These are phyloP conservation scores for Tetramorium alpestre DNA, from an alignment of 1,140 invertebrate species.

Conservation along the genomic window DNA sequence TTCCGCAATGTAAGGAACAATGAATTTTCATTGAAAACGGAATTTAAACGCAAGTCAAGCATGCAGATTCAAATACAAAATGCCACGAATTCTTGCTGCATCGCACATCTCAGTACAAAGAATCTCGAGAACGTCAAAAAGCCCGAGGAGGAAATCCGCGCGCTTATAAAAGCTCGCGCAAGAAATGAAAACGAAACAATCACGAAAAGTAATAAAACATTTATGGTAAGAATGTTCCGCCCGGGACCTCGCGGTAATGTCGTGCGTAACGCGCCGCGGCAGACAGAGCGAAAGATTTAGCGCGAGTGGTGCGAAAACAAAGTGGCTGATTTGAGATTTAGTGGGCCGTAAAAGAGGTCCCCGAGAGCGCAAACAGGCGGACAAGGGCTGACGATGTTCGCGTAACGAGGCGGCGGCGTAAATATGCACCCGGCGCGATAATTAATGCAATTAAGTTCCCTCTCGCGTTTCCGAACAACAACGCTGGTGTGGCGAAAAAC, in stretches of 20 bases:
- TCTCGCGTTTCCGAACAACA: slow-evolving; percentile 33
- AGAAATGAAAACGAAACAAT: background rate
- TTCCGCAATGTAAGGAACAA: background rate
- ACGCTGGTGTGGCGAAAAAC: slow-evolving; percentile 53
- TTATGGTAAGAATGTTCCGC: slow-evolving; percentile 9
- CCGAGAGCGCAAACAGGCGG: slow-evolving; percentile 60
- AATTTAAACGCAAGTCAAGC: background rate
- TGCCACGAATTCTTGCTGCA: slow-evolving; percentile 11
- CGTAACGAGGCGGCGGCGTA: slow-evolving; percentile 62
- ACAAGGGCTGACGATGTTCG: slow-evolving; percentile 63
- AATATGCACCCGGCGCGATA: slow-evolving; percentile 54
- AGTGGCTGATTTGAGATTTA: slow-evolving; percentile 72
- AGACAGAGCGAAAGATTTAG: slow-evolving; percentile 58
- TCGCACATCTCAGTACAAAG: slow-evolving; percentile 8
- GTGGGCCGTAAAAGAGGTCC: slow-evolving; percentile 63
- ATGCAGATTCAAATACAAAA: background rate
- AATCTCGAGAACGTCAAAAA: slow-evolving; percentile 28
- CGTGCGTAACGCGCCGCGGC: slow-evolving; percentile 5
- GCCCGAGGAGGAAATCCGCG: background rate
- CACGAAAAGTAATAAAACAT: slow-evolving; percentile 7
- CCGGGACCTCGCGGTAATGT: background rate
- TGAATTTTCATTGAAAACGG: background rate
- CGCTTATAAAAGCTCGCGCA: slow-evolving; percentile 14
- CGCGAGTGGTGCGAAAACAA: slow-evolving; percentile 60
- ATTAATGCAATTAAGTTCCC: slow-evolving; percentile 71